Conservation (phyloP, 2,113 vertebrate genomes). For the Seriola quinqueradiata region DNA sequence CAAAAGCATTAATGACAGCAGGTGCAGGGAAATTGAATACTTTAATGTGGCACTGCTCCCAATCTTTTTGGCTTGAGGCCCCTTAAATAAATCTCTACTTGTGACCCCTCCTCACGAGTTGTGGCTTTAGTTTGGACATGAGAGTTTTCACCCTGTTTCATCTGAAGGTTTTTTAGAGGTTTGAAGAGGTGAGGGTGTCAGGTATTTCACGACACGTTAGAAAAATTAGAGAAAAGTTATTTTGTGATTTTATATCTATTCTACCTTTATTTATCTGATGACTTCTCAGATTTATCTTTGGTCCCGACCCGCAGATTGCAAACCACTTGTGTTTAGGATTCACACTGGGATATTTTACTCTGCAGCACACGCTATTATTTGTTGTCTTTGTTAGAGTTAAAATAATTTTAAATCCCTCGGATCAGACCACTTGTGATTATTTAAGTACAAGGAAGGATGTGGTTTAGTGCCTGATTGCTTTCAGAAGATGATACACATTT, state of each 20-base stretch:
- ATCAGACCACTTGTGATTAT: not conserved
- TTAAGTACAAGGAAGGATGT: constrained; percentile 4
- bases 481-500: constrained; percentile 2
- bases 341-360: not conserved
- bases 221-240: no score
- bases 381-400: not conserved
- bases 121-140: no score
- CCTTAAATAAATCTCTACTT: not conserved
- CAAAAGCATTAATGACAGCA: no score
- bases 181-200: not conserved
- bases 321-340: not conserved
- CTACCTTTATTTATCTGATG: not conserved
- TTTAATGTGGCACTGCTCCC: no score
- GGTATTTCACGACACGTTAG: not conserved
- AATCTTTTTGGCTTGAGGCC: not conserved
- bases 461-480: not conserved
- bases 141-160: not conserved
- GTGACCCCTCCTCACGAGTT: not conserved
- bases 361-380: not conserved
- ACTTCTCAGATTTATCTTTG: not conserved
- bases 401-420: not conserved
- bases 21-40: not conserved
- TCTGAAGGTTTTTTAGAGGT: no score
- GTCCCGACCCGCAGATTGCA: not conserved
- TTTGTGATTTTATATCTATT: not conserved